Percentiles rank a stretch among this genome's conserved stretches.
Conservation (phyloP, 2,888 invertebrate genomes). For the Tortrix viridana region DNA sequence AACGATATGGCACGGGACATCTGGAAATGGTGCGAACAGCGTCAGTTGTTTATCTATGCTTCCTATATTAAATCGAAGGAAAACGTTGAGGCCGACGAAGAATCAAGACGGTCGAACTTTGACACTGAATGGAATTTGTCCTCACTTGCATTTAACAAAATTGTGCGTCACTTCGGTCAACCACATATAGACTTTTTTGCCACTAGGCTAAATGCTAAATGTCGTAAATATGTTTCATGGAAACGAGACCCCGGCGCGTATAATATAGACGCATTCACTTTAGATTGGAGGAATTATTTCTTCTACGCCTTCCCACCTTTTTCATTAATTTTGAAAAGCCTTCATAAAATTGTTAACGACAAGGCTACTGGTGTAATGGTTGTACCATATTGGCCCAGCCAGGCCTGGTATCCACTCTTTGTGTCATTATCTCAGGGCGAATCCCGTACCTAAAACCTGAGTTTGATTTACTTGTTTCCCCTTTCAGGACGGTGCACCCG, state of each 20-base stretch:
- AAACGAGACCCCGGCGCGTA: constrained; percentile 29
- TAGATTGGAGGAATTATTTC: constrained; percentile 27
- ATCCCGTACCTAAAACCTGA: not conserved
- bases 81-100: constrained; percentile 34
- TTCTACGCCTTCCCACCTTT: constrained; percentile 40
- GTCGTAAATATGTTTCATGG: constrained; percentile 38
- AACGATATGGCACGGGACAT: constrained; percentile 27
- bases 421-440: not conserved
- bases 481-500: constrained; percentile 16
- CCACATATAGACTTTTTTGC: constrained; percentile 30
- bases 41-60: constrained; percentile 15
- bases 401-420: constrained; percentile 39
- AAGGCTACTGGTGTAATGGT: constrained; percentile 35
- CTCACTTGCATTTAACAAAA: constrained; percentile 13
- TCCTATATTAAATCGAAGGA: no score
- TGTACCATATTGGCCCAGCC: constrained; percentile 38
- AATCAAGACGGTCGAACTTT: constrained; percentile 22
- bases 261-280: constrained; percentile 37
- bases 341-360: constrained; percentile 37
- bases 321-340: constrained; percentile 36
- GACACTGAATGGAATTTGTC: constrained; percentile 32
- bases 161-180: constrained; percentile 26
- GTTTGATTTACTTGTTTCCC: constrained; percentile 3
- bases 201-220: constrained; percentile 4
- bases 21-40: constrained; percentile 9